A percentile compares a stretch with the other conserved stretches of the same genome.
These are phyloP conservation scores for Busseola fusca DNA, from an alignment of 2,888 invertebrate genomes.

Conservation along the genomic window DNA sequence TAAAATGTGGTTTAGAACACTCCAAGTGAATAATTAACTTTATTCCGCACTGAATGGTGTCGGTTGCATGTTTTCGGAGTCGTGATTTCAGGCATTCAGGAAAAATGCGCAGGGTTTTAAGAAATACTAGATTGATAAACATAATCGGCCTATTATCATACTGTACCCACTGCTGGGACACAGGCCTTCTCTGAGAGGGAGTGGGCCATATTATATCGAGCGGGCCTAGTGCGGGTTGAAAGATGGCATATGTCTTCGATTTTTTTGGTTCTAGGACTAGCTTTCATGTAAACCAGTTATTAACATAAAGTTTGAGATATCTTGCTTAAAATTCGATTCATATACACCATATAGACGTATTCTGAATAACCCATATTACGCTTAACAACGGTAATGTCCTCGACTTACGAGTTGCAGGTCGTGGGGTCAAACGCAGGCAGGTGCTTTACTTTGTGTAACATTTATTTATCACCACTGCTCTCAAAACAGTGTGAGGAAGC, in stretches of 20 bases:
- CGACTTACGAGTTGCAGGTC: too few relatives aligned
- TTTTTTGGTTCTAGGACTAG: background rate
- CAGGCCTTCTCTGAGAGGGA: background rate
- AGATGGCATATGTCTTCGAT: too few relatives aligned
- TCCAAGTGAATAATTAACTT: constrained; percentile 59
- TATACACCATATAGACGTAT: constrained; percentile 9
- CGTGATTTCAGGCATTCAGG: constrained; percentile 27
- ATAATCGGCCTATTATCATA: background rate
- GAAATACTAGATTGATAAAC: background rate
- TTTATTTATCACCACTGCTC: too few relatives aligned
- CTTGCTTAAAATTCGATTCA: background rate
- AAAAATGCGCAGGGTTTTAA: background rate
- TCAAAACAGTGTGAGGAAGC: too few relatives aligned
- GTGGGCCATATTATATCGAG: background rate
- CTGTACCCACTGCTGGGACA: background rate
- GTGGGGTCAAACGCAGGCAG: too few relatives aligned
- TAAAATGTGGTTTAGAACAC: constrained; percentile 54
- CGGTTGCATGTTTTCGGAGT: constrained; percentile 42
- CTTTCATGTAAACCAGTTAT: too few relatives aligned
- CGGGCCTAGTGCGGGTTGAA: too few relatives aligned
- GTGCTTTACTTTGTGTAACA: too few relatives aligned
- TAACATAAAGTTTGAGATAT: background rate
- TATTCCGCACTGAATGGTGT: constrained; percentile 34
- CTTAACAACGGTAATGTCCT: too few relatives aligned
- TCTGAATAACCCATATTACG: constrained; percentile 15